Conservation (phyloP, 2,113 vertebrate genomes). For the Catagonus wagneri region DNA sequence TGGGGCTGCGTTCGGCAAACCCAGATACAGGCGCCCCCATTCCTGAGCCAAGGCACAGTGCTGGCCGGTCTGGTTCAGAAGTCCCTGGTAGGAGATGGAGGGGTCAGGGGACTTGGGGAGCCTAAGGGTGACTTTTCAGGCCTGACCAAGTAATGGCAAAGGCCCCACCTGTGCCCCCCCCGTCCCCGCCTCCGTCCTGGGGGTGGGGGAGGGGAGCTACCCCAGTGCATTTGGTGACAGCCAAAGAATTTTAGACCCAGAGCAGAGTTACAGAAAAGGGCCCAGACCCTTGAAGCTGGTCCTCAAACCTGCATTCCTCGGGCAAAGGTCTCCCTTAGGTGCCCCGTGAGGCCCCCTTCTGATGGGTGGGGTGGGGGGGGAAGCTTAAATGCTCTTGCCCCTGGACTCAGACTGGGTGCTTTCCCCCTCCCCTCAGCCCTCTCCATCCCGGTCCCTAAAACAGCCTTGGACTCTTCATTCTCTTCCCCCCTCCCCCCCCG, state of each 20-base stretch:
- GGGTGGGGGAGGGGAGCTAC: not conserved
- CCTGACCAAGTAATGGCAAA: not conserved
- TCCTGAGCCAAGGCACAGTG: not conserved
- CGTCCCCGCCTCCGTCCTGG: not conserved
- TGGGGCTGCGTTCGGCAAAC: not conserved
- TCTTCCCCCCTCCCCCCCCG: too few species aligned
- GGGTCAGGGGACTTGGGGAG: not conserved
- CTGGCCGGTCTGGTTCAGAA: rapidly evolving
- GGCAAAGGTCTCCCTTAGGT: not conserved
- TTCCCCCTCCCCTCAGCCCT: rapidly evolving
- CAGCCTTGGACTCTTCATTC: not conserved
- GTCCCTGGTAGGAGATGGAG: not conserved
- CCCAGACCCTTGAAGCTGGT: not conserved
- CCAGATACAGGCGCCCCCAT: rapidly evolving
- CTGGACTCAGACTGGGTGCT: not conserved
- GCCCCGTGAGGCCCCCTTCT: not conserved
- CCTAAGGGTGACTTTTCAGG: not conserved
- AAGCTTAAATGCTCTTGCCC: not conserved
- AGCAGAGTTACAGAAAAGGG: not conserved
- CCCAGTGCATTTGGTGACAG: not conserved
- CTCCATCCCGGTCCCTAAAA: not conserved
- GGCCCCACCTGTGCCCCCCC: too few species aligned
- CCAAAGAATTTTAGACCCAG: not conserved
- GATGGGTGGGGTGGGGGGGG: not conserved
- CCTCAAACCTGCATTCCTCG: not conserved